phyloP scores from a whole-genome alignment of 2,113 vertebrate species.

The Hystrix cristata region DNA sequence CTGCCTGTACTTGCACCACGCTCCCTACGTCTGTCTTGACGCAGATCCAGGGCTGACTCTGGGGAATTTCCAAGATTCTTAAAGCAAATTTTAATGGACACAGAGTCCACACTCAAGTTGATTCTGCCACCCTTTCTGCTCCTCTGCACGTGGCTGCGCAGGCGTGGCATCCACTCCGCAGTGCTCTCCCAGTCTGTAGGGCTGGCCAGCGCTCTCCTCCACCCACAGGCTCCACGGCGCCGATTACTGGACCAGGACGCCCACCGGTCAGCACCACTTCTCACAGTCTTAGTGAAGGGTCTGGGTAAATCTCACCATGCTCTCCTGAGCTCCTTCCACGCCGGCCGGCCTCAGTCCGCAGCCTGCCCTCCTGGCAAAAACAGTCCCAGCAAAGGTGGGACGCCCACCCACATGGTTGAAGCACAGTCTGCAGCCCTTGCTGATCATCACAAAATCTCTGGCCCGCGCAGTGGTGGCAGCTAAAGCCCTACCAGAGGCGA shows the following conservation, averaged over 20 bases:
- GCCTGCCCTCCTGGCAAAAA: neutral
- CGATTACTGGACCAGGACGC: neutral
- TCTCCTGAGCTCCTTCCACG: neutral
- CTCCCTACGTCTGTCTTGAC: neutral
- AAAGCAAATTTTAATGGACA: slow-evolving; percentile 35
- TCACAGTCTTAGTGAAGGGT: neutral
- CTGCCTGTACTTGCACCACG: neutral
- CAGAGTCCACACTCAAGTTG: neutral
- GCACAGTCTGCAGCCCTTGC: neutral
- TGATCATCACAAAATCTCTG: neutral
- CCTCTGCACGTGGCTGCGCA: neutral
- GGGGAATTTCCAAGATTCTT: neutral
- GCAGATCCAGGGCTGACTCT: neutral
- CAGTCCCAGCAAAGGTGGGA: neutral
- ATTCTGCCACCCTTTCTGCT: neutral
- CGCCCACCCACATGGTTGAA: neutral
- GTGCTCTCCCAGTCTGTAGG: neutral
- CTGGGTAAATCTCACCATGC: neutral
- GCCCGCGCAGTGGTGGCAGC: accelerated
- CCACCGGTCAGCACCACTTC: neutral
- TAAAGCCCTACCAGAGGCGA: accelerated
- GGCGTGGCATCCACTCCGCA: neutral
- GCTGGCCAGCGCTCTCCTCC: neutral
- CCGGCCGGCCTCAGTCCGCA: neutral
- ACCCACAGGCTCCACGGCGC: too few species aligned